These are phyloP conservation scores for Machimus rusticus DNA, from an alignment of 2,888 invertebrate genomes.

Conservation along the genomic window DNA sequence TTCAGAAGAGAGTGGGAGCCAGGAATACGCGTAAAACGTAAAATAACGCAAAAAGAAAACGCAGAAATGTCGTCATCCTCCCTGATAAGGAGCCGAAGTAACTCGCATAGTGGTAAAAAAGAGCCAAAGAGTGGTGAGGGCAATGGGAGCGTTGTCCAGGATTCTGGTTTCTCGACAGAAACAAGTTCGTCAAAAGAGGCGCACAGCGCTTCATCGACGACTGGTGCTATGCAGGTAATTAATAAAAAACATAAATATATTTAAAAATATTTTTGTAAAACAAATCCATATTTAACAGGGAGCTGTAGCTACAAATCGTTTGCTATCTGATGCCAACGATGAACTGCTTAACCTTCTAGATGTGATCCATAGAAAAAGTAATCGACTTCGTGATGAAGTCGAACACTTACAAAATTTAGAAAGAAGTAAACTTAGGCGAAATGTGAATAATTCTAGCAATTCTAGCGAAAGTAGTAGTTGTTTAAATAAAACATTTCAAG, in stretches of 20 bases:
- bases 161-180: slow-evolving; percentile 91
- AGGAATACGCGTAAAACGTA: slow-evolving; percentile 76
- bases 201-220: slow-evolving; percentile 74
- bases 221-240: slow-evolving; percentile 64
- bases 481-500: slow-evolving; percentile 58
- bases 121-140: slow-evolving; percentile 70
- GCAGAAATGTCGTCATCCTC: slow-evolving; percentile 57
- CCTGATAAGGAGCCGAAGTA: slow-evolving; percentile 71
- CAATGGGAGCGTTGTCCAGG: slow-evolving; percentile 72
- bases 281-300: slow-evolving; percentile 50
- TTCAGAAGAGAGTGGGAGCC: slow-evolving; percentile 80
- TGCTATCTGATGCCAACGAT: slow-evolving; percentile 67
- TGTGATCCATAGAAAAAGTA: slow-evolving; percentile 82
- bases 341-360: slow-evolving; percentile 87
- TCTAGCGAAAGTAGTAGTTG: slow-evolving; percentile 50
- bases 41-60: slow-evolving; percentile 61
- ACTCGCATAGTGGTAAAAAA: slow-evolving; percentile 69
- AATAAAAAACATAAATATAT: background rate
- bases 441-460: slow-evolving; percentile 47
- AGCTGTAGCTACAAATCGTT: slow-evolving; percentile 57
- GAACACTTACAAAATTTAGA: slow-evolving; percentile 68
- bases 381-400: slow-evolving; percentile 74
- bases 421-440: slow-evolving; percentile 53
- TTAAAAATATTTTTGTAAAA: background rate
- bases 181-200: slow-evolving; percentile 84